Evolutionary conservation across 1,140 invertebrate species (phyloP), one percentile per base, ranked within the genome.

Genomic region (Archivesica marissinica): DNA sequence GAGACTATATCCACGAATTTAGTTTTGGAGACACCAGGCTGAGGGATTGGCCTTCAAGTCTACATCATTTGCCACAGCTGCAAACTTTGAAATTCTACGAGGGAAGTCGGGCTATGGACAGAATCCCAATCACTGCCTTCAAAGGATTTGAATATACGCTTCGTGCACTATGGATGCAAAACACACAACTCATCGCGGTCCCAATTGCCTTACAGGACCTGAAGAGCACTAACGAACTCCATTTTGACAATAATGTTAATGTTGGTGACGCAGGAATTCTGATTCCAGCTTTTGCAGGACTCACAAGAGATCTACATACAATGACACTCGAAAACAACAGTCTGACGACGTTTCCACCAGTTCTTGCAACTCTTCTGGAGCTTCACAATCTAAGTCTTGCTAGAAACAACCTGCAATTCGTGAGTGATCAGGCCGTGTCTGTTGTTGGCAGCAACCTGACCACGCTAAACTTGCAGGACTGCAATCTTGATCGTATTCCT

Each of bases 301-400:
- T 84, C 2, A 66, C 38, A 0, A 50, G 33, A 0, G 76, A 3
- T 20, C 30, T 84, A 30, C 17, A 75, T 33, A 66, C 39, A 61
- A 23, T 84, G 41, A 25, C 70, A 11, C 28, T 84, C 2, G 81
- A 84, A 84, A 84, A 84, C 28, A 76, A 84, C 33, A 28, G 80
- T 17, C 56, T 84, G 0, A 74, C 81, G 0, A 76, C 70, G 6
- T 75, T 84, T n/a, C 81, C 81, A 23, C 30, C 70, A 7, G 72
- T 84, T 33, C 47, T 84, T n/a, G 9, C 52, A 17, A 84, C 81
- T 13, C 68, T 84, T 17, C 9, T 0, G 0, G 30, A 54, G 9
- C 38, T 84, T 47, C 70, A 75, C 3, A 84, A 76, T 38, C 54
- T 84, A 1, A 84, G 81, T 66, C 59, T 84, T 13, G 81, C 81